phyloP scores from a whole-genome alignment of 1,140 invertebrate genomes.

The Lasioglossum baleicum region DNA sequence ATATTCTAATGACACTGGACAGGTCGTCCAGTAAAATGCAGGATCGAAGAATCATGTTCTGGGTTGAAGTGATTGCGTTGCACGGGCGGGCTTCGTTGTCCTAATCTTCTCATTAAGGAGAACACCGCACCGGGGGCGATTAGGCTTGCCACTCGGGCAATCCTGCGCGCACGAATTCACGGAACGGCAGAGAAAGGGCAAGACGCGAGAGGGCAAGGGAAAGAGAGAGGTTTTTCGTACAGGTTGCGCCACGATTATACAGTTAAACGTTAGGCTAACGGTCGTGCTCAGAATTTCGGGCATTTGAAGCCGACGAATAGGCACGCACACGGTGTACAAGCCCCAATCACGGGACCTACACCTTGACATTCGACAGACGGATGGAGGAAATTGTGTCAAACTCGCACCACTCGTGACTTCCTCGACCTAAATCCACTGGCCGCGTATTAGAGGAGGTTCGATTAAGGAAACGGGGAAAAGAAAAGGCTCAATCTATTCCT shows the following conservation, averaged over 20 bases:
- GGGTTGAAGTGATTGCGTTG: too few species aligned
- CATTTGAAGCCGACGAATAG: constrained; percentile 39
- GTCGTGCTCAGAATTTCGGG: constrained; percentile 64
- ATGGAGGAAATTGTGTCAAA: constrained; percentile 60
- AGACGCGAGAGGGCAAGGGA: neutral
- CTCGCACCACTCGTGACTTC: constrained; percentile 50
- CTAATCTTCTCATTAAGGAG: neutral
- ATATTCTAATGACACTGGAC: too few species aligned
- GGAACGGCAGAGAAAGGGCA: constrained; percentile 6
- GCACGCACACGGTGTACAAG: constrained; percentile 21
- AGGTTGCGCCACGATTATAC: constrained; percentile 58
- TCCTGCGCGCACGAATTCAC: constrained; percentile 5
- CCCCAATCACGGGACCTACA: constrained; percentile 42
- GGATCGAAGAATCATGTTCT: too few species aligned
- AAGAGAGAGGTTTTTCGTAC: constrained; percentile 26
- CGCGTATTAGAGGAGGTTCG: neutral
- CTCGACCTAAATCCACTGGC: constrained; percentile 48
- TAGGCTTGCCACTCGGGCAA: neutral
- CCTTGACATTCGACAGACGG: constrained; percentile 54
- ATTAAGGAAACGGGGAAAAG: neutral
- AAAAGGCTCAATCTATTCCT: constrained; percentile 7
- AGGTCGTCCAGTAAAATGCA: too few species aligned
- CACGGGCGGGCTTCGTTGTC: too few species aligned
- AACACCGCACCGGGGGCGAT: neutral
- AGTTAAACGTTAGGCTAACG: constrained; percentile 68